Percentiles rank a stretch among this genome's conserved stretches.
phyloP scores from a whole-genome alignment of 2,888 invertebrate species.

The Andricus curvator region DNA sequence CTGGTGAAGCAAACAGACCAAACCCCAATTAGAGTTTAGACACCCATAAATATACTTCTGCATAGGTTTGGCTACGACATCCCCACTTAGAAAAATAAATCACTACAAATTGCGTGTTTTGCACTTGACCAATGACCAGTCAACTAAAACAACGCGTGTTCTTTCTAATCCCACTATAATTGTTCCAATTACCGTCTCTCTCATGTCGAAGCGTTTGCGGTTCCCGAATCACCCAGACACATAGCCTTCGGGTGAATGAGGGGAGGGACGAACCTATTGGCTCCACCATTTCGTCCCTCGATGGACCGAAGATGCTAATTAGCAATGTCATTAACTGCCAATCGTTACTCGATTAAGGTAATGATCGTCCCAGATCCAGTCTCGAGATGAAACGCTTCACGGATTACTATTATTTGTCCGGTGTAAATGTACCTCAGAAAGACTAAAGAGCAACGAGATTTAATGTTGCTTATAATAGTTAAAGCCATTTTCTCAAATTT shows the following conservation, averaged over 20 bases:
- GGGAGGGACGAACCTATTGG: not conserved
- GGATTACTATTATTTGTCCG: conserved; percentile 20
- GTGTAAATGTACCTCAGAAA: not conserved
- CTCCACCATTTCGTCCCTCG: conserved; percentile 9
- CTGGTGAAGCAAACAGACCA: too few species aligned
- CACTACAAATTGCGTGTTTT: not conserved
- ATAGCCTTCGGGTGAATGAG: conserved; percentile 7
- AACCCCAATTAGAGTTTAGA: too few species aligned
- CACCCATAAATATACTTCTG: too few species aligned
- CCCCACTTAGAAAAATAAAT: not conserved
- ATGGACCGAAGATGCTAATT: conserved; percentile 35
- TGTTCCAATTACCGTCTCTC: conserved; percentile 19
- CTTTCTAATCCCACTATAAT: not conserved
- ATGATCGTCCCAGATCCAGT: conserved; percentile 13
- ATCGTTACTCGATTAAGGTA: conserved; percentile 25
- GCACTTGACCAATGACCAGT: not conserved
- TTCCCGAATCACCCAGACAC: not conserved
- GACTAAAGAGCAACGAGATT: not conserved
- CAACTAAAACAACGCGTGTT: not conserved
- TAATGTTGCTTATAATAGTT: not conserved
- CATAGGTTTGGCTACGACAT: too few species aligned
- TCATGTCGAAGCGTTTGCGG: conserved; percentile 13
- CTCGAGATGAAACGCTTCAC: conserved; percentile 8
- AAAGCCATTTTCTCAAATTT: not conserved
- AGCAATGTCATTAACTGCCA: conserved; percentile 26